Conservation (phyloP, 2,797 vertebrate genomes). For the Sebastes nivosus region DNA sequence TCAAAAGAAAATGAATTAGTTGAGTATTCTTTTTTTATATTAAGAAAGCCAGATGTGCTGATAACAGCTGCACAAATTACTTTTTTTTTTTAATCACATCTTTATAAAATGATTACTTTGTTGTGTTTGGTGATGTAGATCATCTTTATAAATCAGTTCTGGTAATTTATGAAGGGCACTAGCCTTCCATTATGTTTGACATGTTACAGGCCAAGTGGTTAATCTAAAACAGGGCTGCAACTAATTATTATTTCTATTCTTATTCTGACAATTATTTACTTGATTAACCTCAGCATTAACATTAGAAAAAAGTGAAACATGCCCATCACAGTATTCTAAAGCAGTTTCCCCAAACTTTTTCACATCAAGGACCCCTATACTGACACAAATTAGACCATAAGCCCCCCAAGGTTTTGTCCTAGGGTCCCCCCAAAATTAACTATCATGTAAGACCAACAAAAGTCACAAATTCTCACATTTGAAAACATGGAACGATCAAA, state of each 20-base stretch:
- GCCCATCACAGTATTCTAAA: too few species aligned
- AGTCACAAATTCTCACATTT: too few species aligned
- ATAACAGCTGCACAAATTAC: neutral
- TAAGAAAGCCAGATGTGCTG: neutral
- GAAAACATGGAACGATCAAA: too few species aligned
- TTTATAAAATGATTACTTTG: neutral
- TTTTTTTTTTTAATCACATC: neutral
- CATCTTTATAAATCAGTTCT: neutral
- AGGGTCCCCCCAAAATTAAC: too few species aligned
- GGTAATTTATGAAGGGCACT: neutral
- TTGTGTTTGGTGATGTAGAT: neutral
- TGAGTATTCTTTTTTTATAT: neutral
- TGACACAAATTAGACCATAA: rapidly evolving
- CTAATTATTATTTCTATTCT: neutral
- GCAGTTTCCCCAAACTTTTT: too few species aligned
- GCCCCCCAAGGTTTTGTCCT: too few species aligned
- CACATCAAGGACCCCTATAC: too few species aligned
- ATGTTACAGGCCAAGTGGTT: neutral
- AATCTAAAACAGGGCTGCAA: neutral
- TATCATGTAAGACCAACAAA: too few species aligned
- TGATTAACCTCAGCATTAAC: neutral
- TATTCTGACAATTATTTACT: neutral
- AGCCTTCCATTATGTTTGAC: neutral
- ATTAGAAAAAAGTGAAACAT: neutral
- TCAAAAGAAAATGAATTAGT: neutral